phyloP scores from a whole-genome alignment of 2,113 vertebrate species.

The Chlorodrepanis virens region DNA sequence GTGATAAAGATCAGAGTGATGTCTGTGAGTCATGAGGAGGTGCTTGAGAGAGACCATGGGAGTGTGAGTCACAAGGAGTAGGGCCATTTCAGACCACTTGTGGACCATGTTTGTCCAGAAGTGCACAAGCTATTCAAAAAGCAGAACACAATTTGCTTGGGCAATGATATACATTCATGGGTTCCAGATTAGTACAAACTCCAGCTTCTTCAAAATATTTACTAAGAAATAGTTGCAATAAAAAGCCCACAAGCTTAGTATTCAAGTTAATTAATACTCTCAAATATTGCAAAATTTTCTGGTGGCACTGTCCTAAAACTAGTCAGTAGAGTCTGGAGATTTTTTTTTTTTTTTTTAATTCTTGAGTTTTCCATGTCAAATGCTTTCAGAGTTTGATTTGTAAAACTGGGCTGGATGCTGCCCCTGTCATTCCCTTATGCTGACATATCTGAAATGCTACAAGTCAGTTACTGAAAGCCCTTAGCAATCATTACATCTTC shows the following conservation, averaged over 20 bases:
- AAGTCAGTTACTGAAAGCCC: neutral
- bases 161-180: neutral
- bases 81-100: neutral
- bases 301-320: neutral
- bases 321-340: neutral
- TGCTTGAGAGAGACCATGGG: neutral
- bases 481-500: neutral
- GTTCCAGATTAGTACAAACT: neutral
- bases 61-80: neutral
- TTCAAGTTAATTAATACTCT: neutral
- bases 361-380: neutral
- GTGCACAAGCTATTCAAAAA: neutral
- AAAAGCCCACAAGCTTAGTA: neutral
- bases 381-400: neutral
- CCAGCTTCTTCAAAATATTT: constrained; percentile 10
- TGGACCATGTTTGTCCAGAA: neutral
- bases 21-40: constrained; percentile 29
- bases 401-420: neutral
- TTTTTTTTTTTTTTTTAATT: neutral
- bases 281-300: neutral
- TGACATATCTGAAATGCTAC: neutral
- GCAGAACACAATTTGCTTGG: neutral
- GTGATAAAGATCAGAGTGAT: neutral
- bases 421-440: no score
- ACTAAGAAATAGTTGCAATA: neutral